phyloP scores from a whole-genome alignment of 1,140 invertebrate species.

The Drosophila sproati region DNA sequence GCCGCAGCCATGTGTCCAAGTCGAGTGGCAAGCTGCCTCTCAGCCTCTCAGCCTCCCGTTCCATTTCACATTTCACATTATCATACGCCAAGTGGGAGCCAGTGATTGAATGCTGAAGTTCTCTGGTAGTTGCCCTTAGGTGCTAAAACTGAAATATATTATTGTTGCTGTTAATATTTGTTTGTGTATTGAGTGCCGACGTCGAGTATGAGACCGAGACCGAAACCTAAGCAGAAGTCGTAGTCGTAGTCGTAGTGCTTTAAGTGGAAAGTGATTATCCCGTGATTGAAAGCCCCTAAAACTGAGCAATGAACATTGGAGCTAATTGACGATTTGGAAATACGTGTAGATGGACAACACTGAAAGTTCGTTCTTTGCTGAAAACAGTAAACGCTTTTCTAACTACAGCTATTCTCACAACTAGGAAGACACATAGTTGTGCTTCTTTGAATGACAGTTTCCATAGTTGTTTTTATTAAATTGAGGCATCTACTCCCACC shows the following conservation, averaged over 20 bases:
- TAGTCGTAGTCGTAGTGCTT: constrained; percentile 2
- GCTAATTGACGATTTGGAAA: constrained; percentile 5
- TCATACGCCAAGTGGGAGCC: constrained; percentile 36
- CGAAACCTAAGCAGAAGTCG: constrained; percentile 3
- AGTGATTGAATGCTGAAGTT: constrained; percentile 52
- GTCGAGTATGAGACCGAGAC: constrained; percentile 1
- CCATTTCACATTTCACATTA: constrained; percentile 22
- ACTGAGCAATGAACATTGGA: constrained; percentile 21
- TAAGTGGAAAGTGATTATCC: constrained; percentile 44
- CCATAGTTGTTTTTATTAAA: no score
- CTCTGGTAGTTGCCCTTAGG: constrained; percentile 36
- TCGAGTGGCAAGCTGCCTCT: constrained; percentile 35
- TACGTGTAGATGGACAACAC: neutral
- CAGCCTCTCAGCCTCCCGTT: constrained; percentile 47
- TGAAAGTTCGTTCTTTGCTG: neutral
- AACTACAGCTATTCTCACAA: no score
- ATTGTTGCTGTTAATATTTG: constrained; percentile 28
- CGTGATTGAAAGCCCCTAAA: constrained; percentile 23
- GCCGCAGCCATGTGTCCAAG: constrained; percentile 10
- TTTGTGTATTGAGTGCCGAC: constrained; percentile 18
- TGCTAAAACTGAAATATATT: constrained; percentile 39
- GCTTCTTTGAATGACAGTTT: no score
- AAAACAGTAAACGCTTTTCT: no score
- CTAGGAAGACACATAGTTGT: no score
- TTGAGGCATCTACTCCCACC: no score